phyloP scores from a whole-genome alignment of 30 jellyfish, hydroid and myxozoan genomes.

The Rhopilema esculentum region DNA sequence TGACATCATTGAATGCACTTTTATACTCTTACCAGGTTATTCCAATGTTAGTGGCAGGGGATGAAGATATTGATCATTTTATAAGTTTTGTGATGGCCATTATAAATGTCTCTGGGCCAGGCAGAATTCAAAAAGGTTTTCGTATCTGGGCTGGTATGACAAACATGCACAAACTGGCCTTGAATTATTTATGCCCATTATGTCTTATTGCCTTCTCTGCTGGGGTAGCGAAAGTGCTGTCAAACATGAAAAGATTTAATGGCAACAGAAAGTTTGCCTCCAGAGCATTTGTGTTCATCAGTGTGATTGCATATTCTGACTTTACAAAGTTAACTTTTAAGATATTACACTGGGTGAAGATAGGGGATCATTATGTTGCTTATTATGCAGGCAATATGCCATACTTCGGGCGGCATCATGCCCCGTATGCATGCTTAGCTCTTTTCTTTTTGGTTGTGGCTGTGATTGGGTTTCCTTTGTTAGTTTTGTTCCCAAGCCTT shows the following conservation, averaged over 20 bases:
- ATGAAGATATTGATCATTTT: slow-evolving; percentile 6
- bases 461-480: slow-evolving; percentile 49
- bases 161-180: slow-evolving; percentile 50
- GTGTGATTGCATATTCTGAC: slow-evolving; percentile 53
- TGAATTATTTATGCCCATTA: slow-evolving; percentile 72
- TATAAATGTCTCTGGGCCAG: slow-evolving; percentile 53
- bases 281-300: slow-evolving; percentile 61
- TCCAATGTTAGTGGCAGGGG: slow-evolving; percentile 38
- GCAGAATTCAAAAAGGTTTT: slow-evolving; percentile 43
- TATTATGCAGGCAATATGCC: slow-evolving; percentile 54
- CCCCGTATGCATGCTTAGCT: slow-evolving; percentile 31
- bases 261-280: slow-evolving; percentile 25
- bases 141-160: slow-evolving; percentile 58
- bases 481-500: slow-evolving; percentile 16
- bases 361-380: not conserved
- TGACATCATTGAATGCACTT: slow-evolving; percentile 71
- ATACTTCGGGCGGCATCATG: slow-evolving; percentile 50
- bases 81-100: slow-evolving; percentile 42
- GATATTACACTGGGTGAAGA: slow-evolving; percentile 38
- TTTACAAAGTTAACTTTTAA: slow-evolving; percentile 48
- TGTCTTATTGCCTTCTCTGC: slow-evolving; percentile 46
- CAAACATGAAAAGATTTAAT: not conserved
- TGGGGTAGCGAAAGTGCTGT: slow-evolving; percentile 34
- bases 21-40: slow-evolving; percentile 76
- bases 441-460: not conserved